These are phyloP conservation scores for Lottia scabra DNA, from an alignment of 2,888 invertebrate genomes.

Conservation along the genomic window DNA sequence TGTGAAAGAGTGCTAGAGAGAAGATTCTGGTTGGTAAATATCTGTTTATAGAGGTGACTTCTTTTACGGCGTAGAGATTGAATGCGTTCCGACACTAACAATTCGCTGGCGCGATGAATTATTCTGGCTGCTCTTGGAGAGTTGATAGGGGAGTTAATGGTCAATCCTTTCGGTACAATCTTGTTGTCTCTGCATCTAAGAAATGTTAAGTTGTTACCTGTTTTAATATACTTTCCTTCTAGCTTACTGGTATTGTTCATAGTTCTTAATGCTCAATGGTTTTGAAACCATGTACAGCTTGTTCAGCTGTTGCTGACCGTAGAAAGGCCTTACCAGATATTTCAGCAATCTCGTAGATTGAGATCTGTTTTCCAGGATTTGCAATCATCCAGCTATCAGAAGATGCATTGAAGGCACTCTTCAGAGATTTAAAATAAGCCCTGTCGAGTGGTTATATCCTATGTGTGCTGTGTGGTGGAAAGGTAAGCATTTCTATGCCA, in stretches of 20 bases:
- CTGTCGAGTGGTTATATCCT: constrained; percentile 48
- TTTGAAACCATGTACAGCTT: constrained; percentile 13
- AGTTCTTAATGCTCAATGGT: constrained; percentile 16
- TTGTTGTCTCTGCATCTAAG: too few relatives aligned
- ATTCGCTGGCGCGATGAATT: neutral
- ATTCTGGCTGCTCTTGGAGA: too few relatives aligned
- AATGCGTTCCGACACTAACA: constrained; percentile 3
- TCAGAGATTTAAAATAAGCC: constrained; percentile 42
- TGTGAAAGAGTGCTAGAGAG: too few relatives aligned
- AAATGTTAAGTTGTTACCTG: too few relatives aligned
- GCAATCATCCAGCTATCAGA: constrained; percentile 29
- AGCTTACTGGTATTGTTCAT: too few relatives aligned
- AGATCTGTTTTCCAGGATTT: constrained; percentile 32
- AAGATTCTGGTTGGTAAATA: too few relatives aligned
- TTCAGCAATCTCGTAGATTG: constrained; percentile 29
- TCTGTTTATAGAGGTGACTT: too few relatives aligned
- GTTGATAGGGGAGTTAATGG: too few relatives aligned
- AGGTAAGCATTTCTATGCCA: constrained; percentile 58
- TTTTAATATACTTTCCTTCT: too few relatives aligned
- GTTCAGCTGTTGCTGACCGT: constrained; percentile 14
- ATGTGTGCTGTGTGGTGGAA: constrained; percentile 65
- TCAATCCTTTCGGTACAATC: too few relatives aligned
- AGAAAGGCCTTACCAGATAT: constrained; percentile 35
- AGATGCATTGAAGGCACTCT: constrained; percentile 29
- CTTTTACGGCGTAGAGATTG: too few relatives aligned